These are phyloP conservation scores for Acanthosepion esculentum DNA, from an alignment of 2,888 invertebrate genomes.

Conservation along the genomic window DNA sequence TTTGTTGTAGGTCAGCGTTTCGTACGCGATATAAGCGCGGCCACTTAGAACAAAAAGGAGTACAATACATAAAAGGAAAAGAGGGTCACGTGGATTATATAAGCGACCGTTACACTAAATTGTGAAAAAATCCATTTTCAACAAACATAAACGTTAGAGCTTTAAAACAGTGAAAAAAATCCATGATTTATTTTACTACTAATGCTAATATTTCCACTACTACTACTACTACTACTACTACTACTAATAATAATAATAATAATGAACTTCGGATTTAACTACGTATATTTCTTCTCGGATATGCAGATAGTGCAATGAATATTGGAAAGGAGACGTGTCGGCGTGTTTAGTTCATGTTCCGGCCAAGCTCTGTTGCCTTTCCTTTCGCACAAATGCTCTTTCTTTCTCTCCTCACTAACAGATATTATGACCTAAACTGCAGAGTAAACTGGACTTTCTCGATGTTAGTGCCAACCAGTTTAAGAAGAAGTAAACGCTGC, in stretches of 20 bases:
- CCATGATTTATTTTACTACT: background rate
- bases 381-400: no score
- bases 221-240: background rate
- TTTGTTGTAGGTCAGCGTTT: slow-evolving; percentile 16
- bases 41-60: background rate
- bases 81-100: background rate
- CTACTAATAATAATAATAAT: background rate
- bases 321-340: no score
- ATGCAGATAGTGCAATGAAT: no score
- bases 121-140: background rate
- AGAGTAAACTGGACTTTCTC: no score
- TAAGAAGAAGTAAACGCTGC: no score
- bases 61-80: background rate
- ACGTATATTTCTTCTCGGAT: no score
- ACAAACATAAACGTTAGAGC: background rate
- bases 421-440: no score
- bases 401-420: no score
- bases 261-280: background rate
- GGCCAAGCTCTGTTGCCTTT: no score
- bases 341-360: no score
- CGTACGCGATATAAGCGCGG: background rate
- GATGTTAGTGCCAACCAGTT: no score
- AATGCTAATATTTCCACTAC: no score
- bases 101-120: background rate
- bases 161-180: background rate